Evolutionary conservation across 2,888 invertebrate species (phyloP).

Genomic region (Gastracanthus pulcherrimus): DNA sequence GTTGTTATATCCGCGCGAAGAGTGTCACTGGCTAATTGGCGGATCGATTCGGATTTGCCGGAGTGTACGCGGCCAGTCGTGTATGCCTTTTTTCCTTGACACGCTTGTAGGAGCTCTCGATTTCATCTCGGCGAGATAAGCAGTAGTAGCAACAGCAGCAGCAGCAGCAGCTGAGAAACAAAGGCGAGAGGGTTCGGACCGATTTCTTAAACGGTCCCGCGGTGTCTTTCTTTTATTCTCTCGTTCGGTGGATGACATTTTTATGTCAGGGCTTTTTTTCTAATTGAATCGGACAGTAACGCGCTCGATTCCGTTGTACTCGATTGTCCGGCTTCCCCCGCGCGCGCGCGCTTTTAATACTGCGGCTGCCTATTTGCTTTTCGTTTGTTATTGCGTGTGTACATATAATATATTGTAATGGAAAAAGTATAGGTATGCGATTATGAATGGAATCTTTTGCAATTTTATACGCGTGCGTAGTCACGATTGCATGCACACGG

Average conservation of each 20-base stretch:
- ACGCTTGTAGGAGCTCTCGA: conserved; percentile 25
- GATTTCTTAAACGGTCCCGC: conserved; percentile 35
- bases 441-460: conserved; percentile 43
- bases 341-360: background rate
- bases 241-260: conserved; percentile 32
- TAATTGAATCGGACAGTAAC: conserved; percentile 39
- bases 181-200: background rate
- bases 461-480: conserved; percentile 3
- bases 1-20: too few species aligned
- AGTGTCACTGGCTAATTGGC: conserved; percentile 25
- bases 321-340: background rate
- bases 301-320: background rate
- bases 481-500: conserved; percentile 18
- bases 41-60: conserved; percentile 8
- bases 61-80: background rate
- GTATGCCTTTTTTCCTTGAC: conserved; percentile 40
- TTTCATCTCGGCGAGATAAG: background rate
- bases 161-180: background rate
- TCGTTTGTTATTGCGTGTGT: background rate
- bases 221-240: conserved; percentile 11
- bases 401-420: background rate
- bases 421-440: background rate
- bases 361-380: background rate
- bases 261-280: conserved; percentile 53
- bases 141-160: background rate